Evolutionary conservation across 2,888 invertebrate genomes (phyloP).

Genomic region (Carpatolechia fugitivella): DNA sequence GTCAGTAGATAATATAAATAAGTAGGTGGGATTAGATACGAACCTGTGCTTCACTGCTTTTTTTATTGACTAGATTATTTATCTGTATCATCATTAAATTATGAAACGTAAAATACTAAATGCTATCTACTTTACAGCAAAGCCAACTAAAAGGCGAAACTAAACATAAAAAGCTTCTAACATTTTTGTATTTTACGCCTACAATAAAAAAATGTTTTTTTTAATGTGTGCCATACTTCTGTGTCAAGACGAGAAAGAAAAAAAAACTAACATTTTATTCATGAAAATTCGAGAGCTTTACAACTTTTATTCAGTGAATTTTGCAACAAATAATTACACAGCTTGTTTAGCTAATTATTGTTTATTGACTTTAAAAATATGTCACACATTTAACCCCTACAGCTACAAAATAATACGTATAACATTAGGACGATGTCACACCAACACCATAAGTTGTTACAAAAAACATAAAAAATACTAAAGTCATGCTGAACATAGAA

Average conservation of each 20-base stretch:
- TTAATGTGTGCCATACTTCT: not conserved
- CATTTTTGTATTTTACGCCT: constrained; percentile 62
- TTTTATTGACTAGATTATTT: not conserved
- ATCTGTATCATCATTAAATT: not conserved
- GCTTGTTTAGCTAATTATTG: too few species aligned
- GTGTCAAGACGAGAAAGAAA: not conserved
- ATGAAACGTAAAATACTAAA: constrained; percentile 58
- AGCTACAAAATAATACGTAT: constrained; percentile 2
- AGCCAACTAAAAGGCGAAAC: constrained; percentile 40
- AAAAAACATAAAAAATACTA: constrained; percentile 31
- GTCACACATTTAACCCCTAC: not conserved
- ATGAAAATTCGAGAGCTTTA: too few species aligned
- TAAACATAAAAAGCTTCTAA: constrained; percentile 7
- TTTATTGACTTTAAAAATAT: not conserved
- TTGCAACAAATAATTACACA: too few species aligned
- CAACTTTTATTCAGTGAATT: too few species aligned
- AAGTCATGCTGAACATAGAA: constrained; percentile 45
- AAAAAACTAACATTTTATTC: too few species aligned
- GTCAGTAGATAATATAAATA: constrained; percentile 23
- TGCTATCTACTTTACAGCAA: constrained; percentile 36
- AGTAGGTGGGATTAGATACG: not conserved
- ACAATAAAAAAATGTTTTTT: constrained; percentile 20
- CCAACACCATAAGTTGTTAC: constrained; percentile 62
- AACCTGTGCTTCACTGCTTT: not conserved
- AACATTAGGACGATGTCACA: constrained; percentile 60